Conservation (phyloP, 2,113 vertebrate species). For the Podarcis cretensis region DNA sequence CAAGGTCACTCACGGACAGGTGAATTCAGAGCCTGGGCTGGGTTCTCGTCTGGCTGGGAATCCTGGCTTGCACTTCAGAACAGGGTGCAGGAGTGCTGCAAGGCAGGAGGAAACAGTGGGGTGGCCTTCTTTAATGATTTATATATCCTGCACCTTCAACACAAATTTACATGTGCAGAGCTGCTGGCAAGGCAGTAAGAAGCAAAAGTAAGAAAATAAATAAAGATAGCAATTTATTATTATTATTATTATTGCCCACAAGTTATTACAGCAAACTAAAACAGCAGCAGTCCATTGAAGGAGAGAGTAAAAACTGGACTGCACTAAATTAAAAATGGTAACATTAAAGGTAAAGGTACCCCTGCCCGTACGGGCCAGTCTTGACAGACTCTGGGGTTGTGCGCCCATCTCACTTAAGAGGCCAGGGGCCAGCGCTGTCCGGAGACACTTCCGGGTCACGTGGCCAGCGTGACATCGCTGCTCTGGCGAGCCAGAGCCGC, state of each 20-base stretch:
- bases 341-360: too few relatives aligned
- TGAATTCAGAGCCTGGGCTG: not conserved
- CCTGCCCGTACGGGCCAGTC: too few relatives aligned
- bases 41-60: not conserved
- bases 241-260: not conserved
- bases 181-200: not conserved
- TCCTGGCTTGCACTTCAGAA: conserved; percentile 5
- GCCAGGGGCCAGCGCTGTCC: too few relatives aligned
- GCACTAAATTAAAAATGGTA: too few relatives aligned
- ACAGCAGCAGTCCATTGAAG: too few relatives aligned
- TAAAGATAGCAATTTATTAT: not conserved
- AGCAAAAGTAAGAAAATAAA: not conserved
- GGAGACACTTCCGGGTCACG: too few relatives aligned
- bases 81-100: conserved; percentile 5
- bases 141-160: not conserved
- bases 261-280: too few relatives aligned
- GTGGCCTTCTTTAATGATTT: not conserved
- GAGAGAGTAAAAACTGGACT: too few relatives aligned
- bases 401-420: too few relatives aligned
- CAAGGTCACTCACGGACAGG: conserved; percentile 5
- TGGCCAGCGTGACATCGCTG: too few relatives aligned
- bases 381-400: too few relatives aligned
- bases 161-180: not conserved
- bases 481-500: too few relatives aligned
- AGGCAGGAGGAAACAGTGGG: not conserved